These are phyloP conservation scores for Benitochromis conjunctus DNA, from an alignment of 2,113 vertebrate genomes.

Conservation along the genomic window DNA sequence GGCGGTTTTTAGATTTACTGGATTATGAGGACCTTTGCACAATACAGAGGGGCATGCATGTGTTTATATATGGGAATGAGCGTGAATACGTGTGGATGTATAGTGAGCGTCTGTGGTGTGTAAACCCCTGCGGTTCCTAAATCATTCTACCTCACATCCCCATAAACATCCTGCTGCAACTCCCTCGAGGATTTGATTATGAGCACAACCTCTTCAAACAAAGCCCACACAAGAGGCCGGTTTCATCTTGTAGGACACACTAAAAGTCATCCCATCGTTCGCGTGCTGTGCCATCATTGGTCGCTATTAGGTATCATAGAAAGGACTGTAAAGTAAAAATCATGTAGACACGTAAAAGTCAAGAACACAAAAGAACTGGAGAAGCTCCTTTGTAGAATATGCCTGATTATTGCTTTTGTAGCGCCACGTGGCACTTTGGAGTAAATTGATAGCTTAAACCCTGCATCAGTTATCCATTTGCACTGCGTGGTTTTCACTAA, in stretches of 20 bases:
- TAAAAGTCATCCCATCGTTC: background rate
- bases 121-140: constrained; percentile 43
- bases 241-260: constrained; percentile 12
- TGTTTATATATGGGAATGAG: background rate
- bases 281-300: background rate
- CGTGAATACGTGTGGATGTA: background rate
- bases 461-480: background rate
- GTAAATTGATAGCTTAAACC: background rate
- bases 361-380: background rate
- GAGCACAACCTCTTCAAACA: constrained; percentile 52
- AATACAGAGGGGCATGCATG: background rate
- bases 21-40: background rate
- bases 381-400: background rate
- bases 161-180: constrained; percentile 66
- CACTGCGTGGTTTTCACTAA: background rate
- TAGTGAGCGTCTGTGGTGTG: background rate
- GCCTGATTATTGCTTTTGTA: background rate
- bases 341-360: background rate
- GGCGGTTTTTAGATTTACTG: background rate
- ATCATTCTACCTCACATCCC: constrained; percentile 60
- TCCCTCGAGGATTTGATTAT: constrained; percentile 54
- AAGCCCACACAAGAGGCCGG: constrained; percentile 61
- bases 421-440: background rate
- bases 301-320: background rate
- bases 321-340: background rate